A percentile compares a stretch with the other conserved stretches of the same genome.
Evolutionary conservation across 2,113 vertebrate species (phyloP).

Genomic region (Fregata magnificens): DNA sequence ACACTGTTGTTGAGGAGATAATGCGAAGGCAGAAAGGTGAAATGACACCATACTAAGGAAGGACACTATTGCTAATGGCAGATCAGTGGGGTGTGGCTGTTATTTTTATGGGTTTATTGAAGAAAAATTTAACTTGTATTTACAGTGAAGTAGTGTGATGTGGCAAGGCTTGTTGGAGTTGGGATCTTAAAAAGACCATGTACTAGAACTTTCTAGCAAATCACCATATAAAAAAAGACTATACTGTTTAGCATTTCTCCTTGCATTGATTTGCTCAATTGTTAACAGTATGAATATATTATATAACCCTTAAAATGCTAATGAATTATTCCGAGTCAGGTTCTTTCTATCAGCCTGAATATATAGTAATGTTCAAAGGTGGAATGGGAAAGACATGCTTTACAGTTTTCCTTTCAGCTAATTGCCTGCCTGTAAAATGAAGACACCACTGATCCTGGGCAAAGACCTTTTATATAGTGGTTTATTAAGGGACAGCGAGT

Average conservation of each 20-base stretch:
- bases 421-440: constrained; percentile 47
- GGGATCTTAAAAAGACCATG: neutral
- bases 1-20: neutral
- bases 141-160: neutral
- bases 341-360: constrained; percentile 13
- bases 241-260: neutral
- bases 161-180: neutral
- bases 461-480: neutral
- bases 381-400: constrained; percentile 35
- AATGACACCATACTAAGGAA: neutral
- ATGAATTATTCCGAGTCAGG: neutral
- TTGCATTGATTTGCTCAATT: neutral
- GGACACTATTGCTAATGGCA: neutral
- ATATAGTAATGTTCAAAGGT: constrained; percentile 11
- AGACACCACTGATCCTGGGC: constrained; percentile 40
- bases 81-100: neutral
- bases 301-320: neutral
- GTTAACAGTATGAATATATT: neutral
- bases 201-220: neutral
- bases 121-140: neutral
- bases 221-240: neutral
- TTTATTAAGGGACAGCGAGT: neutral
- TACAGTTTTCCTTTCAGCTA: constrained; percentile 57
- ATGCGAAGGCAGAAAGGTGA: fast-evolving
- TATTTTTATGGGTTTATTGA: neutral